Base-by-base conservation (phyloP, 2,797 vertebrate species). In the Gallinago stenura region DNA sequence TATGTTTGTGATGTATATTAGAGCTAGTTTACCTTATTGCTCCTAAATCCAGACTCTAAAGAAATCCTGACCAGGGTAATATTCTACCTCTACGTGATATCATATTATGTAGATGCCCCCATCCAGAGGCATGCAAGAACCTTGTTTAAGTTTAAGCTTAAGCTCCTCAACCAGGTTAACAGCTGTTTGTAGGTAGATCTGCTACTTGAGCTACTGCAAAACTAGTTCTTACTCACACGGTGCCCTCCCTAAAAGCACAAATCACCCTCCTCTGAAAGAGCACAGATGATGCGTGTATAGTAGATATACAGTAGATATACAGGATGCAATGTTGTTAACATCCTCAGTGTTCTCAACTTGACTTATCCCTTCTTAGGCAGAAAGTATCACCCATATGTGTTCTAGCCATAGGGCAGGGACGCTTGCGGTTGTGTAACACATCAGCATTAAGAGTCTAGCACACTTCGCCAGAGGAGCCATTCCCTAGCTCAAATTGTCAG, bases 81-180 rank as follows among this genome's bases (percentile, higher is more conserved):
- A 53, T 83, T 33, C 17, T 6, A 73, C 11, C 9, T 46, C 10
- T 58, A 0, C 37, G 7, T 60, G 8, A 30, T 17, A 37, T 5
- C 3, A 5, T 39, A 30, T 37, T 26, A 37, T 12, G 53, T 5
- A 25, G 9, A 41, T n/a, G 2, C 1, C 2, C 2, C 3, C 5
- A 57, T 39, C 12, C 11, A 80, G 33, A 85, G 33, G 8, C 8
- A 14, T 6, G 2, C 3, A 85, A 58, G 30, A 9, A 21, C 5
- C 68, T 39, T 39, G 12, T 39, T 39, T 39, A 39, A 39, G 39
- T 39, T 39, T 39, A 39, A 39, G 39, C 39, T 39, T 68, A 77
- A 39, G 33, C 83, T 73, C n/a, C n/a, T 45, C n/a, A 87, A 18
- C 12, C n/a, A 60, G 25, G 5, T 10, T 53, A 64, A 35, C 7